phyloP scores from a whole-genome alignment of 2,797 vertebrate species.

The Enteromius mattozi region DNA sequence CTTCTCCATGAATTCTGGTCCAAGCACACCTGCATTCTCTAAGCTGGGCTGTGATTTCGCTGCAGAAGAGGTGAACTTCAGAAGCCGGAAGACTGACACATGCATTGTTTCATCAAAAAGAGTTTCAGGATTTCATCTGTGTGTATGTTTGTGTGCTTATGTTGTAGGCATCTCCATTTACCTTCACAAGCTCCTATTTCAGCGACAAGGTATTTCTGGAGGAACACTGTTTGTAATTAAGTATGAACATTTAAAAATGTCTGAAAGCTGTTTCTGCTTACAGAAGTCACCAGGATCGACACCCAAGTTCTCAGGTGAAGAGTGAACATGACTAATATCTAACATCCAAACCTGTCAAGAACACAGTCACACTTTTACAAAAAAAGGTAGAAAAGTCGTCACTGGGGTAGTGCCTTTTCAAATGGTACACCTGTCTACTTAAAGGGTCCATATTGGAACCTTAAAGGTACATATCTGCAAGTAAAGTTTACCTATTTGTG shows the following conservation, averaged over 20 bases:
- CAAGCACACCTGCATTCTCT: conserved; percentile 70
- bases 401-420: not conserved
- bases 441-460: not conserved
- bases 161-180: conserved; percentile 75
- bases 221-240: not conserved
- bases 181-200: conserved; percentile 76
- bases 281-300: conserved; percentile 72
- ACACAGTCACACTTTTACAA: not conserved
- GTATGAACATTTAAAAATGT: not conserved
- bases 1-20: conserved; percentile 72
- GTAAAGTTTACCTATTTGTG: not conserved
- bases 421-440: not conserved
- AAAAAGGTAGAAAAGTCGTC: not conserved
- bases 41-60: conserved; percentile 73
- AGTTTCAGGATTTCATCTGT: conserved; percentile 10
- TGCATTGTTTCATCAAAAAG: not conserved
- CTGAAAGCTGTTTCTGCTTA: not conserved
- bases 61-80: conserved; percentile 71
- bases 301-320: conserved; percentile 70
- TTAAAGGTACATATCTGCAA: not conserved
- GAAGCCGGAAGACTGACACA: not conserved
- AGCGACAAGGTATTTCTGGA: conserved; percentile 72
- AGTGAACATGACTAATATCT: conserved; percentile 13
- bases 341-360: not conserved
- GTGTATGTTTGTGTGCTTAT: conserved; percentile 39